Evolutionary conservation across 2,888 invertebrate species (phyloP).

Genomic region (Nipponacmea schrenckii): DNA sequence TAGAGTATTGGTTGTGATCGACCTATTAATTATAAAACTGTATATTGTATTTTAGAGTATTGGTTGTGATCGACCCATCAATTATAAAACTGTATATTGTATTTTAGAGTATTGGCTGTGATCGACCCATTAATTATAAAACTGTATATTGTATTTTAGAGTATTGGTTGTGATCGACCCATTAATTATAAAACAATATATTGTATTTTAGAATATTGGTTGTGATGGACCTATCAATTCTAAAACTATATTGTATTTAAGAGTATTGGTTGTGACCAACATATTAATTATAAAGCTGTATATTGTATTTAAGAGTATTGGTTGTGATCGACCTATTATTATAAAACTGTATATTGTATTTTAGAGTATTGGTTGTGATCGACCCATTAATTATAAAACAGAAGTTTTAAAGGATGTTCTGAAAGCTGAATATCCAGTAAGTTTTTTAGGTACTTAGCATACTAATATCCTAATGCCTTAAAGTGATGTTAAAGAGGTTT

Average conservation of each 20-base stretch:
- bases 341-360: constrained; percentile 17
- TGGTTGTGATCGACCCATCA: no score
- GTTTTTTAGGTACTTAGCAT: constrained; percentile 10
- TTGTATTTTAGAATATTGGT: no score
- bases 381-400: constrained; percentile 63
- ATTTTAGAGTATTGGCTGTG: no score
- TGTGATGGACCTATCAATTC: neutral
- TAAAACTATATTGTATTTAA: constrained; percentile 25
- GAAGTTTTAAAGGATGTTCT: constrained; percentile 60
- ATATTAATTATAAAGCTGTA: no score
- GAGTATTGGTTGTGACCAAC: constrained; percentile 42
- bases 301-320: no score
- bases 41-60: no score
- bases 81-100: no score
- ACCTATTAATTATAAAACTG: no score
- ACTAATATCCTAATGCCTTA: neutral
- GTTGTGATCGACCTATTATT: neutral
- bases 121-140: no score
- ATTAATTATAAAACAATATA: constrained; percentile 60
- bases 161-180: constrained; percentile 58
- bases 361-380: constrained; percentile 60
- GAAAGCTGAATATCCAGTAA: constrained; percentile 60
- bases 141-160: no score
- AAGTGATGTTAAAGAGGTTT: neutral
- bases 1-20: no score